A percentile compares a stretch with the other conserved stretches of the same genome.
phyloP scores from a whole-genome alignment of 2,888 invertebrate species.

The Caenorhabditis sp. region DNA sequence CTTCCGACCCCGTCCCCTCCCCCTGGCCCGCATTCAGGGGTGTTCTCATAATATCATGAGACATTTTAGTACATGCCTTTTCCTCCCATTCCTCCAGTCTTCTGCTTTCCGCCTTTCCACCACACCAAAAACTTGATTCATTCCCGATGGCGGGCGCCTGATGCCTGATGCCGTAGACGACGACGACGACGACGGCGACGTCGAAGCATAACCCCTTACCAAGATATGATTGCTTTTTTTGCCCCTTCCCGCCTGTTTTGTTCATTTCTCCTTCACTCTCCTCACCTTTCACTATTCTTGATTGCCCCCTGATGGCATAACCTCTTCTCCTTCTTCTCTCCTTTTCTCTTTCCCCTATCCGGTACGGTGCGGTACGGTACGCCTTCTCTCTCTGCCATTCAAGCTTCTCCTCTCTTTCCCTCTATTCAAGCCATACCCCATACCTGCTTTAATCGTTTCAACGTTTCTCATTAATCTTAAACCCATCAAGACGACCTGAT shows the following conservation, averaged over 20 bases:
- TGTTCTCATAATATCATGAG: constrained; percentile 56
- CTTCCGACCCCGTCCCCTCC: constrained; percentile 24
- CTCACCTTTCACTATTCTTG: constrained; percentile 64
- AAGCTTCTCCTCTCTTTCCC: constrained; percentile 36
- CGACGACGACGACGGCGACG: too few relatives aligned
- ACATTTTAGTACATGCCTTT: constrained; percentile 40
- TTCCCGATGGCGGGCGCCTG: too few relatives aligned
- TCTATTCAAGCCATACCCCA: constrained; percentile 37
- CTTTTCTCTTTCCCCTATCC: constrained; percentile 29
- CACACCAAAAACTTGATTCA: constrained; percentile 20
- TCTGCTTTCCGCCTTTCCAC: too few relatives aligned
- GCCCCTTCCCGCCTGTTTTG: constrained; percentile 41
- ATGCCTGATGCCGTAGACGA: too few relatives aligned
- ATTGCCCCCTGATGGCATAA: constrained; percentile 53
- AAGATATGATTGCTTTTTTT: constrained; percentile 61
- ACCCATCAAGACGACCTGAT: constrained; percentile 52
- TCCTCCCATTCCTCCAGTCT: constrained; percentile 14
- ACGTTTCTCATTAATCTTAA: constrained; percentile 66
- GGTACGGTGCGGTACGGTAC: too few relatives aligned
- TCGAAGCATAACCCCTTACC: constrained; percentile 52
- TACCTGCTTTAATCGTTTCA: constrained; percentile 63
- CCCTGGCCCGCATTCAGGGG: constrained; percentile 7
- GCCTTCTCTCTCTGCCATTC: constrained; percentile 38
- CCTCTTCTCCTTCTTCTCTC: constrained; percentile 7
- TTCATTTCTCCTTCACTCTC: constrained; percentile 50